Evolutionary conservation across 37 sponge, comb jelly and placozoan species (phyloP), one percentile per base, ranked within the genome.

Genomic region (Ephydatia muelleri): DNA sequence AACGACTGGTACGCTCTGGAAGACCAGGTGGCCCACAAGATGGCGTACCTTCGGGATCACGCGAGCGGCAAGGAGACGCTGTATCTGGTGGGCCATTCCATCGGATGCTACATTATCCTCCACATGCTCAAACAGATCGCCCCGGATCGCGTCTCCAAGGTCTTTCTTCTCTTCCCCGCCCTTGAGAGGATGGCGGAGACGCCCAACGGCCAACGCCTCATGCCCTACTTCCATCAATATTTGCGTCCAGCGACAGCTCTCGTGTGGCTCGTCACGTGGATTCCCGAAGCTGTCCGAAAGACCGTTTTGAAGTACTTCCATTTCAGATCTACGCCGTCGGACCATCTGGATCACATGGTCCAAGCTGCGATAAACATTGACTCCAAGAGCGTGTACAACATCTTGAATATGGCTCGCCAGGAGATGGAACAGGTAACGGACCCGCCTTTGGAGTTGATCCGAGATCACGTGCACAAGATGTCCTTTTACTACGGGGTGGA

Each of bases 11-110:
- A 83, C 79, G 74, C 27, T 35, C 82, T 94, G 35, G 77, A 87
- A 64, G 92, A 94, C 30, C 95, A 94, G 49, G 66, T 91, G 5
- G 65, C 82, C 19, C 95, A 94, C 84, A 94, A 94, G 73, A n/a
- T 94, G 67, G 92, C 89, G n/a, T 94, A 78, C 78, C 30, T 94
- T 33, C 34, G 75, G 32, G 25, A 75, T 31, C 69, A 82, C 6
- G 84, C 83, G 3, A 69, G 40, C 0, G 19, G 70, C 43, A 70
- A 38, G 40, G 76, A 88, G 1, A 27, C 86, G 0, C 23, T 94
- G 0, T 75, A 78, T 39, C 89, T 94, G 36, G 79, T 94, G 28
- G 95, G 95, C 0, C 95, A 94, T 65, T 94, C 95, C 49, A 91
- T 94, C 67, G 95, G 95, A n/a, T 91, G 88, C 65, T 89, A 43